Conservation (phyloP, 2,797 vertebrate species). For the Amblyraja radiata region DNA sequence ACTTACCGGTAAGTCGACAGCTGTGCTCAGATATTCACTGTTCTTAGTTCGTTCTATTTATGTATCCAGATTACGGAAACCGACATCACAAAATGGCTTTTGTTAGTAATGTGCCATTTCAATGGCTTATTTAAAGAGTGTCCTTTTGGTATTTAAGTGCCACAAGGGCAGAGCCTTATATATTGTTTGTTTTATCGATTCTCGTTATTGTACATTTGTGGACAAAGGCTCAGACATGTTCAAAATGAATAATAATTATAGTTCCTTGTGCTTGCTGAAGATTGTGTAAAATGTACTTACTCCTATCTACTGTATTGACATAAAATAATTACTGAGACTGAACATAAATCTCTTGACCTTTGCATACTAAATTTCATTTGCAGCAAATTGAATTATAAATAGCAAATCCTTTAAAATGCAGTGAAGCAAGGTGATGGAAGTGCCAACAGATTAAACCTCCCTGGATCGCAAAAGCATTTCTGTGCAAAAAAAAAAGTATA, state of each 20-base stretch:
- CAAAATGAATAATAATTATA: background rate
- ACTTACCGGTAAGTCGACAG: background rate
- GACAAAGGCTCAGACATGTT: background rate
- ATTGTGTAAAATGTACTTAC: background rate
- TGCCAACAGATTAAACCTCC: constrained; percentile 3
- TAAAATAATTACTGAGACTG: background rate
- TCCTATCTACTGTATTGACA: background rate
- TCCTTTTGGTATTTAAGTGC: background rate
- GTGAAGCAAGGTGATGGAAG: background rate
- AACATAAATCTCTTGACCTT: background rate
- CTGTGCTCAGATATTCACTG: background rate
- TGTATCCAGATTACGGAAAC: too few species aligned
- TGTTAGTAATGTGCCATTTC: background rate
- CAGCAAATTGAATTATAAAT: constrained; percentile 23
- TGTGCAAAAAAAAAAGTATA: background rate
- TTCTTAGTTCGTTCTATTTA: background rate
- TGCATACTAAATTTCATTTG: background rate
- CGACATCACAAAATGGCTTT: background rate
- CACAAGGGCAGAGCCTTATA: background rate
- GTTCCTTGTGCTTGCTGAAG: background rate
- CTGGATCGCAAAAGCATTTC: background rate
- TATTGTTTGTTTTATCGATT: background rate
- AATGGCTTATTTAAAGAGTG: background rate
- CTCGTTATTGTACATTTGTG: background rate
- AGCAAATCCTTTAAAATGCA: background rate